A percentile compares a stretch with the other conserved stretches of the same genome.
Conservation (phyloP, 2,888 invertebrate genomes). For the Omphaloscelis lunosa region DNA sequence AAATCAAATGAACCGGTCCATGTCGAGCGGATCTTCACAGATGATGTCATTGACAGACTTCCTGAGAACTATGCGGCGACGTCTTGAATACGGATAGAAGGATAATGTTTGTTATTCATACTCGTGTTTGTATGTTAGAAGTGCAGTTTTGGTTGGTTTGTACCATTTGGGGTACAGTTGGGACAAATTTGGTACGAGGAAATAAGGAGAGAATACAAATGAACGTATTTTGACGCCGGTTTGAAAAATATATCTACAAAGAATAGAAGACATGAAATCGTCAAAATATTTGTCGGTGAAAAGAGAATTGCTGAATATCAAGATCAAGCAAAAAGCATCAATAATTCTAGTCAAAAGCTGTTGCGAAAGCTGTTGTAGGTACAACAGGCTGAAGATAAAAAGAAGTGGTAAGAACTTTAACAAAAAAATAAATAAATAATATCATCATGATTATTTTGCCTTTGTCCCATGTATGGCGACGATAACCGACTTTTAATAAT, state of each 20-base stretch:
- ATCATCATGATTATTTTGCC: not conserved
- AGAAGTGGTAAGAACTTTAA: not conserved
- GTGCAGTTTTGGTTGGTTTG: slow-evolving; percentile 38
- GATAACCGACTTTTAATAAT: no score
- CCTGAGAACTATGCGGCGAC: slow-evolving; percentile 67
- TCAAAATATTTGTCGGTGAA: not conserved
- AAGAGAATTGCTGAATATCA: not conserved
- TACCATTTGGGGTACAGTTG: not conserved
- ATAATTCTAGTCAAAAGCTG: slow-evolving; percentile 5
- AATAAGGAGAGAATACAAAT: slow-evolving; percentile 28
- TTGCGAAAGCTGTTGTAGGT: not conserved
- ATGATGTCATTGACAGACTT: slow-evolving; percentile 79
- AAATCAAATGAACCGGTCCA: slow-evolving; percentile 81
- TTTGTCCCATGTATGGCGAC: no score
- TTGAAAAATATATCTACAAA: not conserved
- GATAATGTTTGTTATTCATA: slow-evolving; percentile 64
- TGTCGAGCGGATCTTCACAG: slow-evolving; percentile 78
- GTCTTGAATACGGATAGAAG: slow-evolving; percentile 69
- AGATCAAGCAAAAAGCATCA: not conserved
- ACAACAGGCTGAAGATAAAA: not conserved
- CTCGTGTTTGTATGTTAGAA: slow-evolving; percentile 27
- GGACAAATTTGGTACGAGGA: not conserved
- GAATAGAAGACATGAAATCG: not conserved
- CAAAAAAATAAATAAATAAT: not conserved
- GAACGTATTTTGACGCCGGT: not conserved